Conservation (phyloP, 1,140 invertebrate genomes). For the Olivierus martensii region DNA sequence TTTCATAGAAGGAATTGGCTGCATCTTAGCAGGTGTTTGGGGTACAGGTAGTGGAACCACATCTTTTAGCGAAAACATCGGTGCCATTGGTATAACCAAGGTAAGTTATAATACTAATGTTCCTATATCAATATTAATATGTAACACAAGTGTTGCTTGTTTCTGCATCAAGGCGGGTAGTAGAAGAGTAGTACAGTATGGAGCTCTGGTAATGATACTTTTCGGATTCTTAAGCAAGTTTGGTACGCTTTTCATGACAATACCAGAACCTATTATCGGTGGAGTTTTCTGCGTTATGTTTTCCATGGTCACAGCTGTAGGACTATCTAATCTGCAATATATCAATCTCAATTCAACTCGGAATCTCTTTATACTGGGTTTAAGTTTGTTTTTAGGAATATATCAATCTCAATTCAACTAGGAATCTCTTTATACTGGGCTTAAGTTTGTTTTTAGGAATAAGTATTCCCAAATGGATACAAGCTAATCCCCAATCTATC, state of each 20-base stretch:
- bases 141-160: not conserved
- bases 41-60: constrained; percentile 72
- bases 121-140: not conserved
- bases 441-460: constrained; percentile 72
- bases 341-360: constrained; percentile 60
- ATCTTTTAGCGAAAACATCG: constrained; percentile 73
- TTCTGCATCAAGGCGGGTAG: constrained; percentile 50
- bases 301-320: constrained; percentile 68
- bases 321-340: constrained; percentile 66
- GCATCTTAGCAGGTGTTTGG: constrained; percentile 62
- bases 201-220: constrained; percentile 57
- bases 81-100: constrained; percentile 58
- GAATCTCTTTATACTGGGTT: constrained; percentile 76
- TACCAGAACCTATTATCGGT: constrained; percentile 75
- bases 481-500: constrained; percentile 45
- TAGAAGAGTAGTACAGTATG: constrained; percentile 68
- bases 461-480: constrained; percentile 60
- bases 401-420: constrained; percentile 59
- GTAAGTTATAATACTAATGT: constrained; percentile 20
- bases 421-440: constrained; percentile 75
- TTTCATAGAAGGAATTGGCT: constrained; percentile 66
- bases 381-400: constrained; percentile 72
- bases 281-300: constrained; percentile 78
- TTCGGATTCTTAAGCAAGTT: constrained; percentile 69
- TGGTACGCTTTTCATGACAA: constrained; percentile 71